Evolutionary conservation across 2,888 invertebrate species (phyloP).

Genomic region (Polydesmus complanatus): DNA sequence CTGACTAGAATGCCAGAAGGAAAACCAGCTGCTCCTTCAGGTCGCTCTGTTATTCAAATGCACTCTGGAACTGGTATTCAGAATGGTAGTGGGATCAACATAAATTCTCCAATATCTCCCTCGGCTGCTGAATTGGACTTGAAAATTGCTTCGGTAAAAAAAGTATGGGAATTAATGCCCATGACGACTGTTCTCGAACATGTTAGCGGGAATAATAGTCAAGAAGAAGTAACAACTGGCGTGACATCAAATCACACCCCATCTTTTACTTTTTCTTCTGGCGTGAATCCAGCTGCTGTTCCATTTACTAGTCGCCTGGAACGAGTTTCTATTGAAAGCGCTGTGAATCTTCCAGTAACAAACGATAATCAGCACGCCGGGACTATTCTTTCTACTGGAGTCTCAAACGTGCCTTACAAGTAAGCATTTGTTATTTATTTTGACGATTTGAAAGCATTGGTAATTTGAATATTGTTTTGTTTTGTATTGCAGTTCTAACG

Average conservation of each 20-base stretch:
- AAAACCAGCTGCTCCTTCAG: neutral
- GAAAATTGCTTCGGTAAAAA: constrained; percentile 88
- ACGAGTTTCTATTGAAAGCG: neutral
- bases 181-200: constrained; percentile 12
- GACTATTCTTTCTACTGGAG: neutral
- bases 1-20: constrained; percentile 35
- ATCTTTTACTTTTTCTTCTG: constrained; percentile 11
- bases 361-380: neutral
- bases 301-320: constrained; percentile 1
- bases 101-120: constrained; percentile 58
- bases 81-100: constrained; percentile 23
- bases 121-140: constrained; percentile 80
- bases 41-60: constrained; percentile 12
- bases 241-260: neutral
- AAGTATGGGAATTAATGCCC: constrained; percentile 53
- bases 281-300: constrained; percentile 4
- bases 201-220: neutral
- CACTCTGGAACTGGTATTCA: constrained; percentile 16
- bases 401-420: neutral
- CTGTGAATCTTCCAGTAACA: neutral
- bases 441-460: too few relatives aligned
- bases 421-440: neutral
- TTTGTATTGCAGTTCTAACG: neutral
- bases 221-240: neutral
- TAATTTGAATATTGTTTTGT: too few relatives aligned